phyloP scores from a whole-genome alignment of 30 jellyfish, hydroid and myxozoan genomes.

The Hydractinia echinata region DNA sequence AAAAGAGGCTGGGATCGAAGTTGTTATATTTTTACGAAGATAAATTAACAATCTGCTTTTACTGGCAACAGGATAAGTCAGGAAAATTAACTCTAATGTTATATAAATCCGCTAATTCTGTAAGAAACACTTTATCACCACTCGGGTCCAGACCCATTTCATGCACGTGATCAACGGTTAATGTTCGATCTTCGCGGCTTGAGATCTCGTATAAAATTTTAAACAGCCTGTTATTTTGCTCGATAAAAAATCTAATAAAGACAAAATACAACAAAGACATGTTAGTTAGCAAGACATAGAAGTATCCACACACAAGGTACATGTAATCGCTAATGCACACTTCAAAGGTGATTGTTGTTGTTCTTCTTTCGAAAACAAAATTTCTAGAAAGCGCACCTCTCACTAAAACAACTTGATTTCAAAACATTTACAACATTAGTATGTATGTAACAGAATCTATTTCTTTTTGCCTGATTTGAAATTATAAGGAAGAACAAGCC shows the following conservation, averaged over 20 bases:
- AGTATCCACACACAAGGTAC: neutral
- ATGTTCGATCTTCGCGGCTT: conserved; percentile 59
- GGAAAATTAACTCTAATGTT: conserved; percentile 55
- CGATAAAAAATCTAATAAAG: conserved; percentile 77
- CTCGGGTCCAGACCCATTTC: conserved; percentile 97
- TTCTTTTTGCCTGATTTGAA: neutral
- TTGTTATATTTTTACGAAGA: neutral
- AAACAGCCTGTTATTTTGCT: conserved; percentile 75
- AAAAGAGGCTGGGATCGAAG: neutral
- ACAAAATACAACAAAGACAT: neutral
- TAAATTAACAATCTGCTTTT: neutral
- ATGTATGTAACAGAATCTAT: too few relatives aligned
- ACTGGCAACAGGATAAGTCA: conserved; percentile 63
- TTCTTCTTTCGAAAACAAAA: too few relatives aligned
- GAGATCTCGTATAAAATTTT: conserved; percentile 72
- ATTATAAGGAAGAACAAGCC: neutral
- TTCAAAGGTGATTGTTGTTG: too few relatives aligned
- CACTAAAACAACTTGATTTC: too few relatives aligned
- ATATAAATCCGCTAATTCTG: conserved; percentile 66
- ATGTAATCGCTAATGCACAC: too few relatives aligned
- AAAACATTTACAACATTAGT: too few relatives aligned
- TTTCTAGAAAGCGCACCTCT: too few relatives aligned
- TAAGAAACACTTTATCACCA: conserved; percentile 71
- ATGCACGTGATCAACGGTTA: conserved; percentile 60
- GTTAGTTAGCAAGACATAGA: neutral